A percentile compares a stretch with the other conserved stretches of the same genome.
Conservation (phyloP, 1,140 invertebrate genomes). For the Eupristina koningsbergeri region DNA sequence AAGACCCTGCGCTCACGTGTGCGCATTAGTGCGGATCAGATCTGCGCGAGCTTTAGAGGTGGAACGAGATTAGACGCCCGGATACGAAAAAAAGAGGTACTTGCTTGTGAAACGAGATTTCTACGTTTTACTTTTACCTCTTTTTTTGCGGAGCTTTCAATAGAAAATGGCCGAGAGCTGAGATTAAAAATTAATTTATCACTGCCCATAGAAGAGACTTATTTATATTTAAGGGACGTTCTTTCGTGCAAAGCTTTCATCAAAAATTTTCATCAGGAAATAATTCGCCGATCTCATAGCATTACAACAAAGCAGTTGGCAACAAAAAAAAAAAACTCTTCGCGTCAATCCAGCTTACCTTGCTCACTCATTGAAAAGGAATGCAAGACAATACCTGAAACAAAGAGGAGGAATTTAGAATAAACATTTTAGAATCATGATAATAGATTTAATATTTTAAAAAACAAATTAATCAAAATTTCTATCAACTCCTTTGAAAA, state of each 20-base stretch:
- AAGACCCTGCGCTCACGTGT: background rate
- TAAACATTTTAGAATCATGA: too few species aligned
- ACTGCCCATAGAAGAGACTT: background rate
- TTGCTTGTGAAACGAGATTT: slow-evolving; percentile 46
- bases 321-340: background rate
- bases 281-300: background rate
- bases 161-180: slow-evolving; percentile 10
- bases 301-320: background rate
- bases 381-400: slow-evolving; percentile 32
- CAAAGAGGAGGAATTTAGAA: too few species aligned
- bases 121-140: slow-evolving; percentile 35
- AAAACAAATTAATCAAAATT: too few species aligned
- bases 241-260: background rate
- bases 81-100: slow-evolving; percentile 38
- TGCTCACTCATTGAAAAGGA: background rate
- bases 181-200: slow-evolving; percentile 47
- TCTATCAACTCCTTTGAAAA: too few species aligned
- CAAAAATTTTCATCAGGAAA: background rate
- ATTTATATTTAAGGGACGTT: background rate
- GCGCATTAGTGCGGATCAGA: slow-evolving; percentile 17
- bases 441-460: too few species aligned
- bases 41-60: slow-evolving; percentile 9
- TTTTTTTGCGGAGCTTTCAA: background rate
- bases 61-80: slow-evolving; percentile 43
- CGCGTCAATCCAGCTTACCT: background rate